Evolutionary conservation across 64 coral and sea anemone species (phyloP).

Genomic region (Actinia equina): DNA sequence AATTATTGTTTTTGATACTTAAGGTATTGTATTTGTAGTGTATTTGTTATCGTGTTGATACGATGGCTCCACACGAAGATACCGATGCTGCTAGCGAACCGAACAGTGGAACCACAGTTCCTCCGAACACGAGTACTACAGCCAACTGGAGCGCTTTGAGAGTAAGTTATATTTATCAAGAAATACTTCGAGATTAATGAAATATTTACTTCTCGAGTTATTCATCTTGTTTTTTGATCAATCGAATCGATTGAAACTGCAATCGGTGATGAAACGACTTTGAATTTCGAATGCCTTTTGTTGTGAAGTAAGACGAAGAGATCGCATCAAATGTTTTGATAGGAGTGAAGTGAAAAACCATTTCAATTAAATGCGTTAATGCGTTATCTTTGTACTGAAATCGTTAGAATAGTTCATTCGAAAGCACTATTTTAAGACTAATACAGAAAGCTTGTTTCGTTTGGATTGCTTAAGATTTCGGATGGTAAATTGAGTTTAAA

Average conservation of each 20-base stretch:
- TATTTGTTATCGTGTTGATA: not conserved
- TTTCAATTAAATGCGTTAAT: not conserved
- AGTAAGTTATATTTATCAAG: constrained; percentile 21
- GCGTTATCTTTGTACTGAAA: not conserved
- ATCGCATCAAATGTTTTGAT: not conserved
- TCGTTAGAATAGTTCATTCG: not conserved
- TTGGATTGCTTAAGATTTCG: not conserved
- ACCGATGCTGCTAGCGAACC: constrained; percentile 2
- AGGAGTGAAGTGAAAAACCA: not conserved
- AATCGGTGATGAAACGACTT: not conserved
- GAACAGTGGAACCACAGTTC: not conserved
- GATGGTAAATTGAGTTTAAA: not conserved
- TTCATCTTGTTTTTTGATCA: not conserved
- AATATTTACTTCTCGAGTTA: not conserved
- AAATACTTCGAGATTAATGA: not conserved
- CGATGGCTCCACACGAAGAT: constrained; percentile 61
- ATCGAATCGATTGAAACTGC: not conserved
- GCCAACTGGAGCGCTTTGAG: constrained; percentile 60
- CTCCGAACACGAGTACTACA: not conserved
- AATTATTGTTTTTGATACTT: not conserved
- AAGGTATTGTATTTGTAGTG: not conserved
- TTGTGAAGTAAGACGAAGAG: not conserved
- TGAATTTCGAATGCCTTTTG: not conserved
- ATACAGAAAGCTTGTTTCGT: not conserved
- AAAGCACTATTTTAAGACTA: not conserved